Percentiles rank a stretch among this genome's conserved stretches.
phyloP scores from a whole-genome alignment of 2,797 vertebrate species.

The Sebastes hopkinsi region DNA sequence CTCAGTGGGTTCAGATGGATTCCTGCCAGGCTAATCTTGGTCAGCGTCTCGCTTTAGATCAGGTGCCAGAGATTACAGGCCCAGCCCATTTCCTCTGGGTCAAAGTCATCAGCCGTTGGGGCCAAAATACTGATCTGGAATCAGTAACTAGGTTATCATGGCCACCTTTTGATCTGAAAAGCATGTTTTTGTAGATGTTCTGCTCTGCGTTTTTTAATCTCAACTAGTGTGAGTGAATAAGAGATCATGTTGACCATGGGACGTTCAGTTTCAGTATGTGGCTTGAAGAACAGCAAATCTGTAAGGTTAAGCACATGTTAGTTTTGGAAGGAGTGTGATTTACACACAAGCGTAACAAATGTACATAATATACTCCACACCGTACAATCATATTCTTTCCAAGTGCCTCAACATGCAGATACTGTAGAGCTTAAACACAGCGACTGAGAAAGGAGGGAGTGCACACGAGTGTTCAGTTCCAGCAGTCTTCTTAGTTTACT shows the following conservation, averaged over 20 bases:
- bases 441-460: conserved; percentile 35
- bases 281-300: conserved; percentile 38
- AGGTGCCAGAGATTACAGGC: conserved; percentile 56
- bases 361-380: conserved; percentile 57
- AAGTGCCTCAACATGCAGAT: conserved; percentile 83
- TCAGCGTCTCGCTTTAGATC: conserved; percentile 56
- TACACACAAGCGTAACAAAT: conserved; percentile 47
- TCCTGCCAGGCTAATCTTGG: conserved; percentile 39
- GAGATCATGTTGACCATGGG: conserved; percentile 26
- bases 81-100: conserved; percentile 34
- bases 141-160: conserved; percentile 39
- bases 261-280: conserved; percentile 22
- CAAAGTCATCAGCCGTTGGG: conserved; percentile 9
- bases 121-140: conserved; percentile 61
- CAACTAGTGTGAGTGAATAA: background rate
- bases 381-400: conserved; percentile 80
- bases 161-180: conserved; percentile 2
- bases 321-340: conserved; percentile 63
- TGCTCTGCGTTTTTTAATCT: conserved; percentile 6
- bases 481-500: conserved; percentile 39
- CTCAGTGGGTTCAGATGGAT: conserved; percentile 41
- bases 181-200: conserved; percentile 15
- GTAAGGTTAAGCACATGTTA: conserved; percentile 43
- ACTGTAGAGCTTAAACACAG: conserved; percentile 62
- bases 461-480: conserved; percentile 23